Conservation (phyloP, 1,140 invertebrate species). For the Apis laboriosa region DNA sequence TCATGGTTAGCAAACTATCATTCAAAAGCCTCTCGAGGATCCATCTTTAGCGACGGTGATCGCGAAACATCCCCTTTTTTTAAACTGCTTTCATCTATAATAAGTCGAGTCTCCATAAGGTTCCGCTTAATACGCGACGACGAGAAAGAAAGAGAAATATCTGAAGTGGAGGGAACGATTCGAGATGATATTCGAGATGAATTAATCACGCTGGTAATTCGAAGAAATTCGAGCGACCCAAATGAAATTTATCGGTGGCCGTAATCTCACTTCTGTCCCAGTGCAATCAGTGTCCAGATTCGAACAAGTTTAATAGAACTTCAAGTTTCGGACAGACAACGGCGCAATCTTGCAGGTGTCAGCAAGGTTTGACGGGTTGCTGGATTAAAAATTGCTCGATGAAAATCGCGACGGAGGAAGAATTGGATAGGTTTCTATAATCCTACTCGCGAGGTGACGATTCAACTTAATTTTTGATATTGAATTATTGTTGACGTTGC, state of each 20-base stretch:
- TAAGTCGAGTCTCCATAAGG: background rate
- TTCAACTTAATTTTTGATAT: background rate
- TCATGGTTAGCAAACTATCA: background rate
- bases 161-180: too few relatives aligned
- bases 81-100: background rate
- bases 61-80: background rate
- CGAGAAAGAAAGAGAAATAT: too few relatives aligned
- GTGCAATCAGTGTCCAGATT: background rate
- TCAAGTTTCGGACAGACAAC: background rate
- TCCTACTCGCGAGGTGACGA: background rate
- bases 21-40: background rate
- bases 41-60: background rate
- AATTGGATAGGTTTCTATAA: background rate
- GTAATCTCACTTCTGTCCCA: background rate
- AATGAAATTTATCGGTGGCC: background rate
- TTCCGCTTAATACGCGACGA: too few relatives aligned
- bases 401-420: background rate
- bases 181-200: background rate
- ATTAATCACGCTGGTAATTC: conserved; percentile 22
- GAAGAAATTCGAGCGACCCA: background rate
- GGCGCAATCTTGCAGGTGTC: conserved; percentile 9
- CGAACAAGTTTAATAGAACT: conserved; percentile 21
- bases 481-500: background rate
- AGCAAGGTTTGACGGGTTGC: background rate
- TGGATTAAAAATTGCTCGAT: background rate